phyloP scores from a whole-genome alignment of 2,888 invertebrate genomes.

The Villa cingulata region DNA sequence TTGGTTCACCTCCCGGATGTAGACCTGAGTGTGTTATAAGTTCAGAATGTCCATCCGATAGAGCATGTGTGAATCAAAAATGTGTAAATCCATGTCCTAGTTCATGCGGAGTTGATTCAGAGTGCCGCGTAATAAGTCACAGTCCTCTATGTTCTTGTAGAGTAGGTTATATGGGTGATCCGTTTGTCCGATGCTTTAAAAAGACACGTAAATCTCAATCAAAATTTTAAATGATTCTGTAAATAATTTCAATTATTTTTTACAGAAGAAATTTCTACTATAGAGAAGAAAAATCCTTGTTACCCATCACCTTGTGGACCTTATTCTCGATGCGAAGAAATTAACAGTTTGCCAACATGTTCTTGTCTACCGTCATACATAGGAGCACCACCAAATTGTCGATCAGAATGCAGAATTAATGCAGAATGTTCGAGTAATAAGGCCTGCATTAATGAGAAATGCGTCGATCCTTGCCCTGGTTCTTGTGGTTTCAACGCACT shows the following conservation, averaged over 20 bases:
- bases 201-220: slow-evolving; percentile 41
- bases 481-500: slow-evolving; percentile 59
- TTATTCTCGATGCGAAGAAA: slow-evolving; percentile 57
- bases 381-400: slow-evolving; percentile 63
- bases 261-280: neutral
- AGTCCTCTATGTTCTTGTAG: slow-evolving; percentile 70
- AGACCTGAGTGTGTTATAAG: slow-evolving; percentile 70
- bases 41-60: slow-evolving; percentile 60
- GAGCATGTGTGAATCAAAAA: slow-evolving; percentile 62
- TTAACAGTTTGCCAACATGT: slow-evolving; percentile 53
- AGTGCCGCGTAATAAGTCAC: slow-evolving; percentile 68
- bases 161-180: slow-evolving; percentile 60
- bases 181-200: slow-evolving; percentile 51
- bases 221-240: too few relatives aligned
- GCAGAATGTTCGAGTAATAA: slow-evolving; percentile 57
- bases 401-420: slow-evolving; percentile 63
- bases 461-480: slow-evolving; percentile 62
- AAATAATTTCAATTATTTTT: too few relatives aligned
- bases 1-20: slow-evolving; percentile 66
- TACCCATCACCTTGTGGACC: slow-evolving; percentile 67
- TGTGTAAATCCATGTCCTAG: slow-evolving; percentile 68
- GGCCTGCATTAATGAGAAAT: slow-evolving; percentile 60
- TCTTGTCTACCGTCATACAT: slow-evolving; percentile 55
- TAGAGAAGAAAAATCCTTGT: slow-evolving; percentile 45
- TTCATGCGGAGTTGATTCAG: slow-evolving; percentile 64